phyloP scores from a whole-genome alignment of 1,140 invertebrate species.

The Neodiprion fabricii region DNA sequence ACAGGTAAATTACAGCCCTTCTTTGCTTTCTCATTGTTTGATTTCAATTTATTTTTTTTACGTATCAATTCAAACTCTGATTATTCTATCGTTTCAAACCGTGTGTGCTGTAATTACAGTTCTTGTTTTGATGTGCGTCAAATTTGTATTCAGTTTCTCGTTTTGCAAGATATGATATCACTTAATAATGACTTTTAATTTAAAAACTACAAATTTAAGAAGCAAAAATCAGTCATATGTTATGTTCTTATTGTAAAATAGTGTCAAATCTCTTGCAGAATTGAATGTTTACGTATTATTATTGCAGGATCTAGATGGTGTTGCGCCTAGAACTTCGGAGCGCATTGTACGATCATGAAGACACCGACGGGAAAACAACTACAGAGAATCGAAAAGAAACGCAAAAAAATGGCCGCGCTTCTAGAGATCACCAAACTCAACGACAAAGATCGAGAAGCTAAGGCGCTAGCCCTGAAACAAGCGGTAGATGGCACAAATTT shows the following conservation, averaged over 20 bases:
- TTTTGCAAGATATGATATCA: too few relatives aligned
- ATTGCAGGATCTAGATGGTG: not conserved
- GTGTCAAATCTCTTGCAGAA: not conserved
- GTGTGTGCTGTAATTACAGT: too few relatives aligned
- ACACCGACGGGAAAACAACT: slow-evolving; percentile 54
- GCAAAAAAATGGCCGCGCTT: slow-evolving; percentile 68
- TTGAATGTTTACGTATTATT: not conserved
- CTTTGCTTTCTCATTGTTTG: too few relatives aligned
- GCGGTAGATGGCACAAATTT: slow-evolving; percentile 21
- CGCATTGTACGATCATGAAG: slow-evolving; percentile 37
- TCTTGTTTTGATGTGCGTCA: too few relatives aligned
- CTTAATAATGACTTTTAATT: too few relatives aligned
- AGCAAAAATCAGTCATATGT: too few relatives aligned
- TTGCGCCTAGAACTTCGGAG: not conserved
- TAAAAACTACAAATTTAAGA: too few relatives aligned
- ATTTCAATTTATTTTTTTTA: too few relatives aligned
- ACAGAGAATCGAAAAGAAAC: slow-evolving; percentile 67
- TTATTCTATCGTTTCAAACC: too few relatives aligned
- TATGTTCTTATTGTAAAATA: not conserved
- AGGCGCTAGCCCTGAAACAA: slow-evolving; percentile 32
- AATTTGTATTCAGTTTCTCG: too few relatives aligned
- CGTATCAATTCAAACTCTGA: too few relatives aligned
- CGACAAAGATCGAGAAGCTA: slow-evolving; percentile 60
- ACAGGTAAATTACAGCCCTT: too few relatives aligned
- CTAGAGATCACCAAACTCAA: slow-evolving; percentile 68